A percentile compares a stretch with the other conserved stretches of the same genome.
These are phyloP conservation scores for Anolis carolinensis DNA, from an alignment of 2,113 vertebrate genomes.

Conservation along the genomic window DNA sequence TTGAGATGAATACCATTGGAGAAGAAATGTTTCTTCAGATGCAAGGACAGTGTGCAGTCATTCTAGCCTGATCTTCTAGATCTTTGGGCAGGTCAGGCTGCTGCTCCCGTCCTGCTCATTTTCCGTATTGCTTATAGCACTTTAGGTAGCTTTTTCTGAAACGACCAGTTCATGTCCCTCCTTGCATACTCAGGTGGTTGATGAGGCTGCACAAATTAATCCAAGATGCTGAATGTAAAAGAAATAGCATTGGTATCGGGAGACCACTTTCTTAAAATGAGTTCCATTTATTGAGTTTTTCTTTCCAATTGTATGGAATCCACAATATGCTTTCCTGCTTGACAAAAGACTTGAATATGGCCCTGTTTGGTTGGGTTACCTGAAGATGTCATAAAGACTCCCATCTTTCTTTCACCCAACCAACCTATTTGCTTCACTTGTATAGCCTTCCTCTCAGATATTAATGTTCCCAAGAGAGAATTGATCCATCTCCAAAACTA, in stretches of 20 bases:
- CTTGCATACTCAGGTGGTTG: too few relatives aligned
- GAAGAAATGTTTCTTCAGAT: not conserved
- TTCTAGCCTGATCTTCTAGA: not conserved
- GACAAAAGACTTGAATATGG: not conserved
- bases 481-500: not conserved
- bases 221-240: not conserved
- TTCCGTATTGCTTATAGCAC: not conserved
- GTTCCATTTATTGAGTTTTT: not conserved
- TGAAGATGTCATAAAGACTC: not conserved
- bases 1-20: not conserved
- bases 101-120: not conserved
- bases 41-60: not conserved
- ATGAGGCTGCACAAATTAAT: not conserved
- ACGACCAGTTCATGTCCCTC: too few relatives aligned
- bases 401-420: not conserved
- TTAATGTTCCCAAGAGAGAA: not conserved
- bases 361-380: not conserved
- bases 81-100: not conserved
- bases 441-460: not conserved
- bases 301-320: not conserved
- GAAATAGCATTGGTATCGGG: not conserved
- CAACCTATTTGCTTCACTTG: not conserved
- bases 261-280: not conserved
- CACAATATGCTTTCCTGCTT: not conserved
- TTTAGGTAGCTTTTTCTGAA: not conserved